phyloP scores from a whole-genome alignment of 2,113 vertebrate genomes.

The Phalacrocorax aristotelis region DNA sequence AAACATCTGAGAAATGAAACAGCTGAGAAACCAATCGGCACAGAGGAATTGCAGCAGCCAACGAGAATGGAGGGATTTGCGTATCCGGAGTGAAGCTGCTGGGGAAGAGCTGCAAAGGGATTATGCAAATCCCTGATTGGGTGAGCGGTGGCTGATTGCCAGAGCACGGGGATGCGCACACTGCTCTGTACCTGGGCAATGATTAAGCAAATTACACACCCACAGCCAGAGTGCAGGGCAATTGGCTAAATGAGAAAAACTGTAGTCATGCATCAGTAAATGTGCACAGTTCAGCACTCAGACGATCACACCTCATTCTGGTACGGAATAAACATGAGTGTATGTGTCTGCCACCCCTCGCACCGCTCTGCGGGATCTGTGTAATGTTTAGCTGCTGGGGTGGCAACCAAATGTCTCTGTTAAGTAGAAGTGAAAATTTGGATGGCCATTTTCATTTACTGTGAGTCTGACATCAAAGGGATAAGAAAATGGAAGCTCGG shows the following conservation, averaged over 20 bases:
- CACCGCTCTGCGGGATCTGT: rapidly evolving
- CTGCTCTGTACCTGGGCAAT: conserved; percentile 31
- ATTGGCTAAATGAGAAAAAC: conserved; percentile 34
- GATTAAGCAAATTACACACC: conserved; percentile 47
- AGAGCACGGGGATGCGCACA: conserved; percentile 11
- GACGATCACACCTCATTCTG: rapidly evolving
- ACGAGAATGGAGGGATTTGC: conserved; percentile 48
- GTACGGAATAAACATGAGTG: neutral
- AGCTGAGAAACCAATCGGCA: neutral
- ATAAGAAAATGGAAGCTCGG: neutral
- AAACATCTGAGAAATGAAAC: neutral
- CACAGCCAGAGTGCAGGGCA: conserved; percentile 32
- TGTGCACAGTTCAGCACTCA: neutral
- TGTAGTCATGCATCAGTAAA: neutral
- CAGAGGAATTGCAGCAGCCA: conserved; percentile 35
- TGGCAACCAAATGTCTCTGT: rapidly evolving
- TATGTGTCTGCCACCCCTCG: rapidly evolving
- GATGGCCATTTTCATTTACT: neutral
- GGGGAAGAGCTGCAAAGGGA: conserved; percentile 49
- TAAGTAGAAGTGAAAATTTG: neutral
- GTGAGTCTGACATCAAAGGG: neutral
- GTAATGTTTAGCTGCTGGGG: rapidly evolving
- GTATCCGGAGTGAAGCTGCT: conserved; percentile 44
- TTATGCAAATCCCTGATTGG: conserved; percentile 68
- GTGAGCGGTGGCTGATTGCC: conserved; percentile 57